Base-by-base conservation (phyloP, 2,113 vertebrate genomes). In the Eudyptes chrysolophus region DNA sequence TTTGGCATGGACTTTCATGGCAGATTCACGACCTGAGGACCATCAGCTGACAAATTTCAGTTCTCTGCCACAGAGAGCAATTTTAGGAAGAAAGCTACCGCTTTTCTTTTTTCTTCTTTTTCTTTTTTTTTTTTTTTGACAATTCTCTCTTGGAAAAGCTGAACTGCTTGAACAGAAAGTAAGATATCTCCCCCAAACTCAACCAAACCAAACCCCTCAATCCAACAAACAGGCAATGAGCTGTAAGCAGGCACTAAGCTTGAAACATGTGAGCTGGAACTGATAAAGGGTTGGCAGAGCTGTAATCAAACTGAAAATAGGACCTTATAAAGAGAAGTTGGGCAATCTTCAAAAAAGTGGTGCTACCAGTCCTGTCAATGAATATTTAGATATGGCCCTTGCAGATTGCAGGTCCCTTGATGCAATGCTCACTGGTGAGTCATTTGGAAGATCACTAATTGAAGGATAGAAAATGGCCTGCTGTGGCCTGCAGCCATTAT, bases 281-380 rank as follows among this genome's bases (percentile, higher is more conserved):
- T 92, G 87, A 80, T 92, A 87, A 89, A 88, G 46, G 21, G 10
- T 46, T 97, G 94, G 91, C 91, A 95, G 62, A 92, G 76, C 77
- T 82, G 72, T 61, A 68, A 95, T 79, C 64, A 95, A 91, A 87
- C 77, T 96, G 81, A 95, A 95, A 92, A 95, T 89, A 22, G 74
- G 77, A 78, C 38, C 57, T 95, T 93, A 92, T 74, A 90, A 94
- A 89, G 84, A 96, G 77, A 87, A 94, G 87, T 97, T 94, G 87
- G 72, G 94, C 84, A 95, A 96, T 76, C 77, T 87, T 84, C 32
- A 84, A 66, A 95, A 84, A 91, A 96, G 95, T 70, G 62, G 97
- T 79, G 81, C 89, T 97, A 96, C 94, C 89, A 95, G 96, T 97
- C 96, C 84, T 95, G 95, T 65, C 91, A 96, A 79, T 92, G 87